Evolutionary conservation across 2,888 invertebrate species (phyloP), one percentile per base, ranked within the genome.

Genomic region (Leptopilina syphax): DNA sequence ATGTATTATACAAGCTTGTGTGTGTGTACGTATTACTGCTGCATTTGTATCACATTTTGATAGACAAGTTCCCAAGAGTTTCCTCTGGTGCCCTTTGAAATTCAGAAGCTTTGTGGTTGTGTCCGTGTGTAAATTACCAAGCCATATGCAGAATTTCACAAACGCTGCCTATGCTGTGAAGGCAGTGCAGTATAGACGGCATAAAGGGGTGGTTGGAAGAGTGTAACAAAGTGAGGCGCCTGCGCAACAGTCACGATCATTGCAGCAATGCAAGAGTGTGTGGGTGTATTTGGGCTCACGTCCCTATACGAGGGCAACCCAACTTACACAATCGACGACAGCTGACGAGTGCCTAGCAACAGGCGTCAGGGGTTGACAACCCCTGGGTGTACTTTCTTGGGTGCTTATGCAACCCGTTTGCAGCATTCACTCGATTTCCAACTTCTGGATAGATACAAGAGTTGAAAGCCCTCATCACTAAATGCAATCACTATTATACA

Each of bases 321-420:
- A 27, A 70, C 70, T 70, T 70, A 70, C 70, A 70, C 54, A 70
- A 70, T 54, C 34, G 54, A 73, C 57, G 73, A 73, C 73, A 73
- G 73, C 73, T 73, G 73, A 73, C 86, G 85, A 83, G 86, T 84
- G 88, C 89, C 86, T 89, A 88, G 89, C 89, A 89, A 89, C 89
- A 89, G 89, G 89, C 89, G 83, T 84, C 88, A 87, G 87, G 88
- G 87, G 89, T 87, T 89, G 86, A 86, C 89, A 88, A 87, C 86
- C 88, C 87, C 78, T 80, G 78, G 50, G 50, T 50, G 12, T 77
- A 79, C 80, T 80, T 81, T 81, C 77, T 27, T 77, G 41, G 63
- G 65, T 77, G 27, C 65, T 76, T 73, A 60, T 77, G 50, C 79
- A 68, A 57, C 77, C 57, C 77, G 65, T 50, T 9, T 9, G n/a